Evolutionary conservation across 2,113 vertebrate genomes (phyloP).

Genomic region (Thamnaconus septentrionalis): DNA sequence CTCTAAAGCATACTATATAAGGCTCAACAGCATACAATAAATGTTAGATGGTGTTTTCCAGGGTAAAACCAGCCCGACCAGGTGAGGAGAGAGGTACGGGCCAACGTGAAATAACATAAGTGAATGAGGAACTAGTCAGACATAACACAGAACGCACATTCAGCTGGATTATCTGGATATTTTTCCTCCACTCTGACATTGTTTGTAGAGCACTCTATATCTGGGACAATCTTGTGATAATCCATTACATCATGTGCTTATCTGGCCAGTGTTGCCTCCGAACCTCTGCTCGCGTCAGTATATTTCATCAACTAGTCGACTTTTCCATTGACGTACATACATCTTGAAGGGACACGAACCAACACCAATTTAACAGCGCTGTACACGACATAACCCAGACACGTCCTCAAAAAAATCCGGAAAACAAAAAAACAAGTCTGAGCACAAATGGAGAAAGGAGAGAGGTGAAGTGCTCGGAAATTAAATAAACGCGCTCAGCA

Average conservation of each 20-base stretch:
- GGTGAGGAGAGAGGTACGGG: too few relatives aligned
- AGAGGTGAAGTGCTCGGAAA: constrained; percentile 3
- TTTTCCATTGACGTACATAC: too few relatives aligned
- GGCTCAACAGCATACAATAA: constrained; percentile 2
- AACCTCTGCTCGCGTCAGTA: constrained; percentile 33
- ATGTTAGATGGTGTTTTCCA: constrained; percentile 26
- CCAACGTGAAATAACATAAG: too few relatives aligned
- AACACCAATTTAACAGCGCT: too few relatives aligned
- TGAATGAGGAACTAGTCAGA: too few relatives aligned
- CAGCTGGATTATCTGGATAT: constrained; percentile 15
- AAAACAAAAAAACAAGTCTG: background rate
- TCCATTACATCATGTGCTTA: constrained; percentile 73
- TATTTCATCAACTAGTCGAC: background rate
- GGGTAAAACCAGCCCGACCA: background rate
- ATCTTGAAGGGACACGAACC: too few relatives aligned
- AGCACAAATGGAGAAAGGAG: background rate
- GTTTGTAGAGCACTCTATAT: constrained; percentile 61
- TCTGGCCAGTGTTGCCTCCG: constrained; percentile 46
- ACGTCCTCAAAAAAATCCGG: too few relatives aligned
- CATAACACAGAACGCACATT: too few relatives aligned
- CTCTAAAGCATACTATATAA: too few relatives aligned
- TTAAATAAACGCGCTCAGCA: constrained; percentile 8
- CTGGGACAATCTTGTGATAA: constrained; percentile 75
- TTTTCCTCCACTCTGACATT: constrained; percentile 47
- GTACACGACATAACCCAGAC: too few relatives aligned